Percentiles rank a stretch among this genome's conserved stretches.
Conservation (phyloP, 2,888 invertebrate genomes). For the Nomada ruficornis region DNA sequence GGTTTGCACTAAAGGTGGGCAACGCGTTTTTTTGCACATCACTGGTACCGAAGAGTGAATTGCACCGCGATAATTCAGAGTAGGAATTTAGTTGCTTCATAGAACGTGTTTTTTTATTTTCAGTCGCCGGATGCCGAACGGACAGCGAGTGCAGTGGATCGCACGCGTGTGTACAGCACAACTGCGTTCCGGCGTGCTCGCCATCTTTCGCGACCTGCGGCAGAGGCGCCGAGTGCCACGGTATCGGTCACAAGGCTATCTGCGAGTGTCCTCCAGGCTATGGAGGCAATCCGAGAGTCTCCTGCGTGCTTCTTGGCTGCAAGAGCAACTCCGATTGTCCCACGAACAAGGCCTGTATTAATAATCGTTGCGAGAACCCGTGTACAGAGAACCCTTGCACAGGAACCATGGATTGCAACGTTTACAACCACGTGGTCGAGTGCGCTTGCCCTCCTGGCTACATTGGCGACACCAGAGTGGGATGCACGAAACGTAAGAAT, state of each 20-base stretch:
- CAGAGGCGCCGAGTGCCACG: slow-evolving; percentile 91
- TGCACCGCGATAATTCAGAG: background rate
- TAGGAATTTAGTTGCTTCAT: background rate
- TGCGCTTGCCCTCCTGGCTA: slow-evolving; percentile 93
- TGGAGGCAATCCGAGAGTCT: slow-evolving; percentile 91
- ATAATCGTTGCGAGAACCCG: slow-evolving; percentile 91
- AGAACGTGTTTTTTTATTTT: background rate
- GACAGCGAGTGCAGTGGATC: slow-evolving; percentile 92
- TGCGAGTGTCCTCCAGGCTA: slow-evolving; percentile 94
- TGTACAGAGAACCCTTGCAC: slow-evolving; percentile 90
- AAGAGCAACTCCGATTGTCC: slow-evolving; percentile 93
- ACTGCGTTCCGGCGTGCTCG: slow-evolving; percentile 92
- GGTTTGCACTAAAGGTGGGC: slow-evolving; percentile 89
- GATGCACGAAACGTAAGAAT: slow-evolving; percentile 86
- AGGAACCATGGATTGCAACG: slow-evolving; percentile 90
- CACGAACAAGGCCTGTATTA: slow-evolving; percentile 91
- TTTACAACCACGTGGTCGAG: slow-evolving; percentile 90
- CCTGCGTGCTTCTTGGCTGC: slow-evolving; percentile 93
- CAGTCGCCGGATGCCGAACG: slow-evolving; percentile 88
- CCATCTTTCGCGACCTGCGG: slow-evolving; percentile 90
- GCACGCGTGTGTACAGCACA: slow-evolving; percentile 92
- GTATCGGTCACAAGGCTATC: slow-evolving; percentile 91
- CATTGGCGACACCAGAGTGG: slow-evolving; percentile 87
- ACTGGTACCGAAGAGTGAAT: background rate
- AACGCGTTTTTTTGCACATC: background rate